Base-by-base conservation (phyloP, 2,113 vertebrate species). In the Sclerurus mexicanus region DNA sequence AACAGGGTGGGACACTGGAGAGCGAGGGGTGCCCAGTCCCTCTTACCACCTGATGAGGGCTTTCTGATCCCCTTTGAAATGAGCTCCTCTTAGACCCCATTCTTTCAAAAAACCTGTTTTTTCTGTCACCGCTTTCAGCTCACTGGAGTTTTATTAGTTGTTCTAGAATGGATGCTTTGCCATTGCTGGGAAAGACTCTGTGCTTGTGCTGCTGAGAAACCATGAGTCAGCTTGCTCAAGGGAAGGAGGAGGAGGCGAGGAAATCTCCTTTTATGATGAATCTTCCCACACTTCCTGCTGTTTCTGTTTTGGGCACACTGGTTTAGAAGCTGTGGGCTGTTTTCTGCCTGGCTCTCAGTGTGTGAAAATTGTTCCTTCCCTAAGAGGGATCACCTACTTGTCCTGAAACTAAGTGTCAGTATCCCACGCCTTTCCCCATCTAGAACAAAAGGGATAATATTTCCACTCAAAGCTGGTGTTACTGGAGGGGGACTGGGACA, bases 151-250 rank as follows among this genome's bases (percentile, higher is more conserved):
- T 15, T 8, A 1, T 86, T 92, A 80, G 50, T 24, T 6, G 1
- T 47, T 74, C 80, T 35, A 55, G 72, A 55, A 46, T 69, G 63
- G 63, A 66, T 92, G 72, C 33, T 78, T 74, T 93, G 62, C 60
- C 30, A 12, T 78, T 89, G 14, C 85, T 91, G 59, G 89, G 79
- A 80, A 90, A 95, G 85, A 53, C 56, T 79, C 25, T 47, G 3
- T 85, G 90, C 67, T 37, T 59, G 4, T 71, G 63, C 76, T 92
- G 56, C 84, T 93, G 83, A 84, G 83, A 96, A 97, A 92, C 50
- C 72, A 2, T 97, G 95, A 97, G 88, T 97, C 96, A 96, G 94
- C 91, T 95, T 90, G 81, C 95, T 95, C 52, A 69, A 90, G 90
- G 80, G 72, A 92, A 90, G 83, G 64, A 92, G 82, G 85, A 93